Evolutionary conservation across 2,113 vertebrate genomes (phyloP), one percentile per base, ranked within the genome.

Genomic region (Barnardius zonarius): DNA sequence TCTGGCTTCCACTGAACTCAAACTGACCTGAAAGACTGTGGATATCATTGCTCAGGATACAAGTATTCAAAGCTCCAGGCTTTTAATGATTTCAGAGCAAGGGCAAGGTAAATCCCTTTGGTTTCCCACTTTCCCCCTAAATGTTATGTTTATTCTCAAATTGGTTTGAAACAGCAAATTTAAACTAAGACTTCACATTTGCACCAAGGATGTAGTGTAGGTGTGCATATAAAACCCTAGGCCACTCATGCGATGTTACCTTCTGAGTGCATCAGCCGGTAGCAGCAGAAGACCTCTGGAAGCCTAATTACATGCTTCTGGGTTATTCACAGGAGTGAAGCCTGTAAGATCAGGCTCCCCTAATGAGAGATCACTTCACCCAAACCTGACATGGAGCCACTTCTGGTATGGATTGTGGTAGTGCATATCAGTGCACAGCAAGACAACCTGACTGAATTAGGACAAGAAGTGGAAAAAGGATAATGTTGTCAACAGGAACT

Each of bases 401-500:
- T 28, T 82, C 92, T 83, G 81, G 44, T 83, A 48, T 0, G 13
- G 49, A 77, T 6, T 78, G 52, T 25, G 33, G 52, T 69, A 79
- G 57, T 54, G 30, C 67, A 87, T 87, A 87, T 39, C 41, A 76
- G 69, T 18, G 41, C 54, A 25, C 66, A 92, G 86, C 44, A 59
- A 92, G 81, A 91, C 84, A 91, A 80, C 44, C 66, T 67, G 86
- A 59, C 63, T 93, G 95, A 92, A 92, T 87, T 59, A 91, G 93
- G 83, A 70, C 62, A 80, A 83, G 88, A 91, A 83, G 49, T 62
- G 37, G 78, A 82, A 95, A 96, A 91, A 54, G 88, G 73, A 54
- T 62, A 79, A 62, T 54, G 37, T 54, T 96, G 92, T 94, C 91
- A 94, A 54, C 25, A 83, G 77, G 43, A 95, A 14, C 81, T 83